These are phyloP conservation scores for Iphiclides podalirius DNA, from an alignment of 2,888 invertebrate species.

Conservation along the genomic window DNA sequence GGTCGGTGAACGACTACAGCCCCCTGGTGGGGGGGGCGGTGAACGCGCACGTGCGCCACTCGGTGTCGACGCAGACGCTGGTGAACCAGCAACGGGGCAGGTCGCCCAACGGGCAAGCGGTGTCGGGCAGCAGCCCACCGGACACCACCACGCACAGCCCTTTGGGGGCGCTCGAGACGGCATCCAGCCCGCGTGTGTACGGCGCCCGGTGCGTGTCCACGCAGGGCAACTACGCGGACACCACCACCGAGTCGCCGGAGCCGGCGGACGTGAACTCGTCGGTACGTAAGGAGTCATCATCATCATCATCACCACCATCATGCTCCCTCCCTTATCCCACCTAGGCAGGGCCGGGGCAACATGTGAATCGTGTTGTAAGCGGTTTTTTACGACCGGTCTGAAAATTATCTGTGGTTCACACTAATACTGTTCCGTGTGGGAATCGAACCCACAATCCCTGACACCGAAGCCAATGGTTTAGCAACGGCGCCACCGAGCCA, in stretches of 20 bases:
- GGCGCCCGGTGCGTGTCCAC: constrained; percentile 37
- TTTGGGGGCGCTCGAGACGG: constrained; percentile 76
- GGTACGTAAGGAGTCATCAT: constrained; percentile 49
- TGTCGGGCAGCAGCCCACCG: constrained; percentile 79
- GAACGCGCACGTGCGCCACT: constrained; percentile 74
- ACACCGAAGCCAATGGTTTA: no score
- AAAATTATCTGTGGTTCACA: no score
- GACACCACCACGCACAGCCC: constrained; percentile 93
- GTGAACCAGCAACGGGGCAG: constrained; percentile 54
- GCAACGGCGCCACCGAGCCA: no score
- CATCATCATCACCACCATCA: no score
- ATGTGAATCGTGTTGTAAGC: no score
- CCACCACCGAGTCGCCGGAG: constrained; percentile 70
- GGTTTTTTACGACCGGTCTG: no score
- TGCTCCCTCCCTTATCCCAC: no score
- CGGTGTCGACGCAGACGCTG: constrained; percentile 88
- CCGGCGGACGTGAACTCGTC: constrained; percentile 64
- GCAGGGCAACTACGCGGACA: constrained; percentile 60
- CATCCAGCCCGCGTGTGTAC: constrained; percentile 37
- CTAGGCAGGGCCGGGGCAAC: no score
- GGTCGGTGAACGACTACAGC: constrained; percentile 46
- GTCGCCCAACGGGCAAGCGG: constrained; percentile 47
- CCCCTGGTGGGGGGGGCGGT: constrained; percentile 29
- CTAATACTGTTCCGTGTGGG: no score
- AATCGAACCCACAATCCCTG: no score